phyloP scores from a whole-genome alignment of 2,888 invertebrate genomes.

The Rhabditoides inermis region DNA sequence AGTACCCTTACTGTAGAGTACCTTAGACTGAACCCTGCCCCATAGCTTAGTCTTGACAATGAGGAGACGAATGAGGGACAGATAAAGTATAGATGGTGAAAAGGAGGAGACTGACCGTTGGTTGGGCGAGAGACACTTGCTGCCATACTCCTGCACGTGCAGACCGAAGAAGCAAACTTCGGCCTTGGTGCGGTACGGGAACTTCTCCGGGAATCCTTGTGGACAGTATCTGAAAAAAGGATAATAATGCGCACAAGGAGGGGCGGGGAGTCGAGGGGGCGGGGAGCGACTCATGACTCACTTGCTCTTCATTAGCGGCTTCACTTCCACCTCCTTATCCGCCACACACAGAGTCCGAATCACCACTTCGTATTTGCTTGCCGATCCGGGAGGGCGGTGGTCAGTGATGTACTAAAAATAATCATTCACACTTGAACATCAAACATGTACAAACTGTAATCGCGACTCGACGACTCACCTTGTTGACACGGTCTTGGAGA shows the following conservation, averaged over 20 bases:
- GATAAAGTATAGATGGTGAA: too few relatives aligned
- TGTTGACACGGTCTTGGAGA: conserved; percentile 90
- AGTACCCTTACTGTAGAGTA: too few relatives aligned
- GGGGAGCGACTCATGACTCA: conserved; percentile 13
- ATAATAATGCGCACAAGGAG: not conserved
- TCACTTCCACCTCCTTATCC: conserved; percentile 95
- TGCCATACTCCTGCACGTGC: conserved; percentile 99
- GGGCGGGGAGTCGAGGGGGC: not conserved
- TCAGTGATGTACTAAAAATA: too few relatives aligned
- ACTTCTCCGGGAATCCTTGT: conserved; percentile 77
- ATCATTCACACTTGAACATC: too few relatives aligned
- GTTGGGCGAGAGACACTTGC: conserved; percentile 87
- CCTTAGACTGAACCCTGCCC: too few relatives aligned
- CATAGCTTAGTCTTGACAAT: too few relatives aligned
- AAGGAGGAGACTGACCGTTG: conserved; percentile 63
- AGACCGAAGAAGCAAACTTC: conserved; percentile 99
- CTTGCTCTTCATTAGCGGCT: conserved; percentile 75
- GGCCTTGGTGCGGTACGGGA: conserved; percentile 95
- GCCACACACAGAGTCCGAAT: conserved; percentile 95
- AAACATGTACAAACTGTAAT: not conserved
- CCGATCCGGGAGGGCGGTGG: too few relatives aligned
- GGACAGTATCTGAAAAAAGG: conserved; percentile 67
- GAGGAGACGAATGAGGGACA: too few relatives aligned
- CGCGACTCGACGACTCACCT: not conserved
- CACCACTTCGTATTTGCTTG: conserved; percentile 87